Conservation (phyloP, 2,888 invertebrate genomes). For the Trisateles emortualis region DNA sequence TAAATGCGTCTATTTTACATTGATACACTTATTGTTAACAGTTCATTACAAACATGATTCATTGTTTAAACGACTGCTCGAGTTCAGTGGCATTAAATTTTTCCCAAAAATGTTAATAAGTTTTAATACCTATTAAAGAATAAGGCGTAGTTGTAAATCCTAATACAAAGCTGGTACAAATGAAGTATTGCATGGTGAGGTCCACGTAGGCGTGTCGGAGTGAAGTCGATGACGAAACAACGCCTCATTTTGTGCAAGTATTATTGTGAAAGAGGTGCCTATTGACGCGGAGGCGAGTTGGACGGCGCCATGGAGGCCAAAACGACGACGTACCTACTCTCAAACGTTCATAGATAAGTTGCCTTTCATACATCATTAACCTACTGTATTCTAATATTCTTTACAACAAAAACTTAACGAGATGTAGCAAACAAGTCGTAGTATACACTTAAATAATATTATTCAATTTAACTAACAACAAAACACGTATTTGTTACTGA, state of each 20-base stretch:
- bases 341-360: constrained; percentile 40
- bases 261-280: constrained; percentile 79
- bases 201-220: constrained; percentile 76
- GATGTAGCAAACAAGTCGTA: constrained; percentile 20
- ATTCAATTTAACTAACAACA: constrained; percentile 22
- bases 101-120: constrained; percentile 18
- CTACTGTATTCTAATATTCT: constrained; percentile 20
- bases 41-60: constrained; percentile 34
- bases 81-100: constrained; percentile 45
- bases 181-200: constrained; percentile 62
- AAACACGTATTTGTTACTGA: constrained; percentile 18
- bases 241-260: constrained; percentile 78
- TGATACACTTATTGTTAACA: constrained; percentile 14
- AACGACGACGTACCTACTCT: constrained; percentile 52
- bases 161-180: constrained; percentile 46
- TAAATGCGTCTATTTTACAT: neutral
- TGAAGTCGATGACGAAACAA: constrained; percentile 77
- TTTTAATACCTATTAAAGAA: neutral
- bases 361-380: constrained; percentile 27
- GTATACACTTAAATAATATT: constrained; percentile 22
- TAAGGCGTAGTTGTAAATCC: constrained; percentile 13
- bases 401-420: constrained; percentile 27
- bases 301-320: constrained; percentile 64
- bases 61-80: constrained; percentile 23
- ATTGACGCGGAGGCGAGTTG: constrained; percentile 70